Conservation (phyloP, 64 coral and sea anemone species). For the Porites lutea region DNA sequence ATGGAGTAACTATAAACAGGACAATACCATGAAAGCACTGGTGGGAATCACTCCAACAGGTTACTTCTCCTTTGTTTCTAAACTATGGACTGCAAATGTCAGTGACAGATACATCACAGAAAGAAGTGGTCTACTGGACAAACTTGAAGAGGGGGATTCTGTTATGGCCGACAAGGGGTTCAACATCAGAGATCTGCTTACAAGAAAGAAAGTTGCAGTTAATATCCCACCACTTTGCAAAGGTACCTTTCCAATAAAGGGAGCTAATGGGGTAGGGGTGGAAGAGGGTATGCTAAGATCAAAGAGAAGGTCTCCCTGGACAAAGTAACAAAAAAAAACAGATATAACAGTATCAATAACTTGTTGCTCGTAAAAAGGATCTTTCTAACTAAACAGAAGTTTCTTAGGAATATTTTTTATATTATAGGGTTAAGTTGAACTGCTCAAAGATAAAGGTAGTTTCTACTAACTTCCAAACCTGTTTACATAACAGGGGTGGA, state of each 20-base stretch:
- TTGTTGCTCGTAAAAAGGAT: too few relatives aligned
- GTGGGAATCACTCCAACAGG: slow-evolving; percentile 56
- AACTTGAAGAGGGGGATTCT: slow-evolving; percentile 60
- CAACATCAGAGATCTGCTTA: slow-evolving; percentile 31
- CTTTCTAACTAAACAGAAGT: too few relatives aligned
- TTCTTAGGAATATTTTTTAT: too few relatives aligned
- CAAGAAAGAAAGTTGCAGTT: not conserved
- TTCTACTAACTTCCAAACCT: too few relatives aligned
- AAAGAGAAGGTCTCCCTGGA: too few relatives aligned
- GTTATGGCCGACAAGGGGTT: slow-evolving; percentile 71
- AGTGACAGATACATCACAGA: slow-evolving; percentile 68
- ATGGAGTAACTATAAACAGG: slow-evolving; percentile 40
- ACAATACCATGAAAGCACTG: slow-evolving; percentile 40
- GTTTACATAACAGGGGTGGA: too few relatives aligned
- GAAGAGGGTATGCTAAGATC: too few relatives aligned
- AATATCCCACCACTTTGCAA: slow-evolving; percentile 31
- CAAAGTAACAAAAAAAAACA: too few relatives aligned
- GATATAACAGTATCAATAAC: too few relatives aligned
- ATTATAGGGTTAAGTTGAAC: too few relatives aligned
- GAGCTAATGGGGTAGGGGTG: too few relatives aligned
- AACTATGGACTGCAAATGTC: slow-evolving; percentile 62
- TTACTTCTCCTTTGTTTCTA: slow-evolving; percentile 61
- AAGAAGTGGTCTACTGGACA: slow-evolving; percentile 48
- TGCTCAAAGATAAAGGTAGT: too few relatives aligned
- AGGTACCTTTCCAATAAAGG: not conserved